phyloP scores from a whole-genome alignment of 2,113 vertebrate species.

The Melospiza georgiana region DNA sequence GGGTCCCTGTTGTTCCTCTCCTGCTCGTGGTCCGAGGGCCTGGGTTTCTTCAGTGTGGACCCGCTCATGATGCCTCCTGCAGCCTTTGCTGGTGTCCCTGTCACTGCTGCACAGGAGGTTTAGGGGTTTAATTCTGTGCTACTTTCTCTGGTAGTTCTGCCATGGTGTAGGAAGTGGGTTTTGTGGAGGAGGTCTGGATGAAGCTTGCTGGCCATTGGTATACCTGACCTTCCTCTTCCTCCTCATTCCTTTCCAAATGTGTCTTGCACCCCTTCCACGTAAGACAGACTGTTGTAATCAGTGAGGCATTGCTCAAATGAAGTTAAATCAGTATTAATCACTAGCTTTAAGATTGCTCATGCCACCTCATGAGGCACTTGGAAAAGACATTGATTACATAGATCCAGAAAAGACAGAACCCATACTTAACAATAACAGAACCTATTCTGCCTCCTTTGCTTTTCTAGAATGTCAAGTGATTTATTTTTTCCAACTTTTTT shows the following conservation, averaged over 20 bases:
- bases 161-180: fast-evolving
- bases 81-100: not conserved
- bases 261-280: not conserved
- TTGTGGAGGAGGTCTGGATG: not conserved
- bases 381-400: not conserved
- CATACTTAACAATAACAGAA: not conserved
- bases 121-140: not conserved
- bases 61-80: not conserved
- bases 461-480: not conserved
- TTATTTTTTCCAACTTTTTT: not conserved
- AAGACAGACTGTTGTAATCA: not conserved
- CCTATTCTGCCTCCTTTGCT: not conserved
- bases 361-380: not conserved
- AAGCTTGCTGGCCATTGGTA: not conserved
- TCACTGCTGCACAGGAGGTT: not conserved
- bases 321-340: not conserved
- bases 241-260: not conserved
- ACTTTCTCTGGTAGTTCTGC: not conserved
- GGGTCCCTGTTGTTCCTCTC: not conserved
- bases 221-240: not conserved
- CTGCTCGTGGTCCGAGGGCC: fast-evolving
- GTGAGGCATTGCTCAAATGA: not conserved
- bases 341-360: not conserved
- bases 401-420: not conserved
- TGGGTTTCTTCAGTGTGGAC: not conserved